Base-by-base conservation (phyloP, 2,113 vertebrate species). In the Butorides virescens region DNA sequence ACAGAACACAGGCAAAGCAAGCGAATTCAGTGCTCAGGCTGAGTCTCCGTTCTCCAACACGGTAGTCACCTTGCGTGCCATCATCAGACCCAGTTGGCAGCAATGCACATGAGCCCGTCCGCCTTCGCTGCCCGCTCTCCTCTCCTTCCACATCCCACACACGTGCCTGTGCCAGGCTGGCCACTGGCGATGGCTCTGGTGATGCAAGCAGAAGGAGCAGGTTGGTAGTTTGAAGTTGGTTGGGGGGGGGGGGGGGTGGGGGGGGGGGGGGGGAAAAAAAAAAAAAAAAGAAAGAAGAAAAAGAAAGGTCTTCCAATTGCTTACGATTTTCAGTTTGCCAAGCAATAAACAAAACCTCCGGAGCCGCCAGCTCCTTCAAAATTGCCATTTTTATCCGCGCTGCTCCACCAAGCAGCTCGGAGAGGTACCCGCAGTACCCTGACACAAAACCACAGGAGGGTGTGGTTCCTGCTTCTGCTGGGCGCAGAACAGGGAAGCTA, bases 401-500 rank as follows among this genome's bases (percentile, higher is more conserved):
- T 97, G 97, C 97, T 97, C 70, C 75, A 73, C 96, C 97, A 98
- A 98, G 97, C 97, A 97, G 91, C 97, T 98, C 81, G 70, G 95
- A 97, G 91, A 88, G 87, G 97, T 98, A 97, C 97, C 98, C 98
- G 88, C 98, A 98, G 98, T 98, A 97, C 98, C 90, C 98, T 98
- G 98, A 98, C 96, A 97, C 96, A 97, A 99, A 99, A 99, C 98
- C 99, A 98, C 98, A 97, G 91, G 92, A 98, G 98, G 99, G 99
- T 99, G 99, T 99, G 99, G 99, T 99, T 99, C 98, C 98, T 97
- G 94, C 97, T 93, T 97, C 98, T 93, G 94, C 97, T 97, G 95
- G 95, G 98, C 76, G 66, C 86, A 98, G 98, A 99, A 99, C 98
- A 99, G 98, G 99, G 99, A 99, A 98, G 98, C 98, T 99, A 98